These are phyloP conservation scores for Gracilinanus agilis DNA, from an alignment of 2,113 vertebrate genomes.

Conservation along the genomic window DNA sequence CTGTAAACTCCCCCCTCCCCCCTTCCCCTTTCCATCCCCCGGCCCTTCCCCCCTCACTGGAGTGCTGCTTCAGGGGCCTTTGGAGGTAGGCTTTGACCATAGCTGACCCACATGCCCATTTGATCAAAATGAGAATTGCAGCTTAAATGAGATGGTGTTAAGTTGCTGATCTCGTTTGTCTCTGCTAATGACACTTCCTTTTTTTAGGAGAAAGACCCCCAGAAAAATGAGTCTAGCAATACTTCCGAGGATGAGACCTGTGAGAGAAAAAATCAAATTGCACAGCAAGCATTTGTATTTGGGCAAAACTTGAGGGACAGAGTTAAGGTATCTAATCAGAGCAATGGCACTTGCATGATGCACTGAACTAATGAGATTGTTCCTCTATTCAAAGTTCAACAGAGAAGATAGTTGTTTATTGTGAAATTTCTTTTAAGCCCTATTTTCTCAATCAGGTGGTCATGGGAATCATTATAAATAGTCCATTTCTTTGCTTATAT, in stretches of 20 bases:
- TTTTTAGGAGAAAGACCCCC: constrained; percentile 84
- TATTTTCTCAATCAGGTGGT: not conserved
- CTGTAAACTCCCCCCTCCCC: not conserved
- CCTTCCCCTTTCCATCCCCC: not conserved
- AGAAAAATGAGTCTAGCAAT: constrained; percentile 77
- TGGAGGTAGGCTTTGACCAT: not conserved
- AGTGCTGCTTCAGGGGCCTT: not conserved
- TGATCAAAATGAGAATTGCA: not conserved
- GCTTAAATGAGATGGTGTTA: not conserved
- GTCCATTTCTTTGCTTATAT: not conserved
- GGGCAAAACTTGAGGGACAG: constrained; percentile 98
- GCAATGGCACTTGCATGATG: not conserved
- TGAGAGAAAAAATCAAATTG: constrained; percentile 85
- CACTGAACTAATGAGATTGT: not conserved
- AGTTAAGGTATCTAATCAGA: constrained; percentile 89
- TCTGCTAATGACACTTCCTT: constrained; percentile 13
- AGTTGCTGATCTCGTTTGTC: not conserved
- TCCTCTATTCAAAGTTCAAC: not conserved
- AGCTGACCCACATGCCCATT: not conserved
- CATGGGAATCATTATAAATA: rapidly evolving
- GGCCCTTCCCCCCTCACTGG: not conserved
- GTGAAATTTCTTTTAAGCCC: not conserved
- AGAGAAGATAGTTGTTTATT: not conserved
- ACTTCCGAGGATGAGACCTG: constrained; percentile 83
- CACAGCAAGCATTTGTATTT: constrained; percentile 94